Percentiles rank a stretch among this genome's conserved stretches.
phyloP scores from a whole-genome alignment of 2,113 vertebrate species.

The Marmota flaviventris region DNA sequence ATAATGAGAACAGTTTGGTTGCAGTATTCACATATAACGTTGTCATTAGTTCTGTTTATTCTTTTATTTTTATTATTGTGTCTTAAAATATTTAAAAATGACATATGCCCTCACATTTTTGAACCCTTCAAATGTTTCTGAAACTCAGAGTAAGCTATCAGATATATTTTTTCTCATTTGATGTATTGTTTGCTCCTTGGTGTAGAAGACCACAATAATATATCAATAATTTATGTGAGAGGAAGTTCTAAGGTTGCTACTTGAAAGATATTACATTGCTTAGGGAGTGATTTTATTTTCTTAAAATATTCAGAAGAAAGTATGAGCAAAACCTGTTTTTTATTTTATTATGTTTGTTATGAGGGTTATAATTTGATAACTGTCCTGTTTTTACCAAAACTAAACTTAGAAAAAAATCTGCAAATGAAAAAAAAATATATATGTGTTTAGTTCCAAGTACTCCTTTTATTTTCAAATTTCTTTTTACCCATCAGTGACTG shows the following conservation, averaged over 20 bases:
- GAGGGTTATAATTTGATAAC: background rate
- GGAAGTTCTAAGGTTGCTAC: background rate
- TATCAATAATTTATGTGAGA: background rate
- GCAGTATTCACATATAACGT: background rate
- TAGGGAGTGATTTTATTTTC: background rate
- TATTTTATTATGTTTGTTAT: conserved; percentile 1
- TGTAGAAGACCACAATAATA: background rate
- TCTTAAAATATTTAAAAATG: conserved; percentile 39
- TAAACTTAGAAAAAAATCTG: background rate
- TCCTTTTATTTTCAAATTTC: conserved; percentile 54
- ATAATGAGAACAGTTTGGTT: background rate
- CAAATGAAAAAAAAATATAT: background rate
- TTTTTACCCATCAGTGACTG: background rate
- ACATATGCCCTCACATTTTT: background rate
- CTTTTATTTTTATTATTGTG: background rate
- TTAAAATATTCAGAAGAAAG: conserved; percentile 46
- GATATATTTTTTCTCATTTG: background rate
- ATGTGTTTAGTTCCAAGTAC: background rate
- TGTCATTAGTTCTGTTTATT: background rate
- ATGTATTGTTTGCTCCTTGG: background rate
- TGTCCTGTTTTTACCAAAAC: background rate
- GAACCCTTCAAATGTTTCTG: conserved; percentile 22
- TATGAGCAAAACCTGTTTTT: background rate
- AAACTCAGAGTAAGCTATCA: background rate
- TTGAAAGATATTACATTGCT: background rate